These are phyloP conservation scores for Slavum lentiscoides DNA, from an alignment of 2,888 invertebrate species.

Conservation along the genomic window DNA sequence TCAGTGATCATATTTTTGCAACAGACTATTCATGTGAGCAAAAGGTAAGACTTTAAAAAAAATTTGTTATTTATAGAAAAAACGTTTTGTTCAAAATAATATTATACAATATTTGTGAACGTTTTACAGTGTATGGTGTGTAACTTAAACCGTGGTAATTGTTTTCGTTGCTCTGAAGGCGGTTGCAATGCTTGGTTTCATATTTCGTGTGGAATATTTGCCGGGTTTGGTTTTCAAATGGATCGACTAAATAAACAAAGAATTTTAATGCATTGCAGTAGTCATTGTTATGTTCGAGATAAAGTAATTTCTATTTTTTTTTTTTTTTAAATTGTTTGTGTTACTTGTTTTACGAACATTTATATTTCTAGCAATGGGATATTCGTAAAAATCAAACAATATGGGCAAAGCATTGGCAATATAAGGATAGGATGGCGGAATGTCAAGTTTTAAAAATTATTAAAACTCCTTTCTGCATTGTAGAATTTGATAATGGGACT, in stretches of 20 bases:
- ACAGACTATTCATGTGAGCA: conserved; percentile 1
- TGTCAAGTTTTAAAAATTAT: conserved; percentile 63
- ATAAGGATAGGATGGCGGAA: conserved; percentile 65
- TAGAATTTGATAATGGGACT: conserved; percentile 68
- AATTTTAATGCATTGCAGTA: conserved; percentile 55
- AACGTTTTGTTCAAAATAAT: conserved; percentile 56
- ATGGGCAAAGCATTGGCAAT: conserved; percentile 66
- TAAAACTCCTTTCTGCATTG: conserved; percentile 64
- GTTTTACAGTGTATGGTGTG: conserved; percentile 60
- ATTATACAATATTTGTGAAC: no score
- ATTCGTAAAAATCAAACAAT: conserved; percentile 61
- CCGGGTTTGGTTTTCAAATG: conserved; percentile 62
- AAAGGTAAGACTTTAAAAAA: conserved; percentile 1
- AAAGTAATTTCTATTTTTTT: conserved; percentile 54
- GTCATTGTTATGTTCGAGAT: conserved; percentile 55
- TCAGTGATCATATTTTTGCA: conserved; percentile 12
- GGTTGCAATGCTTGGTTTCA: conserved; percentile 64
- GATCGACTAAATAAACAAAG: conserved; percentile 53
- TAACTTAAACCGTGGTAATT: conserved; percentile 59
- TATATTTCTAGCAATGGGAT: conserved; percentile 56
- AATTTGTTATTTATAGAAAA: background rate
- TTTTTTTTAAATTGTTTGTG: background rate
- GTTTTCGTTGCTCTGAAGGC: conserved; percentile 61
- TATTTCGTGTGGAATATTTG: conserved; percentile 66
- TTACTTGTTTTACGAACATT: background rate